These are phyloP conservation scores for Nestor notabilis DNA, from an alignment of 2,113 vertebrate species.

Conservation along the genomic window DNA sequence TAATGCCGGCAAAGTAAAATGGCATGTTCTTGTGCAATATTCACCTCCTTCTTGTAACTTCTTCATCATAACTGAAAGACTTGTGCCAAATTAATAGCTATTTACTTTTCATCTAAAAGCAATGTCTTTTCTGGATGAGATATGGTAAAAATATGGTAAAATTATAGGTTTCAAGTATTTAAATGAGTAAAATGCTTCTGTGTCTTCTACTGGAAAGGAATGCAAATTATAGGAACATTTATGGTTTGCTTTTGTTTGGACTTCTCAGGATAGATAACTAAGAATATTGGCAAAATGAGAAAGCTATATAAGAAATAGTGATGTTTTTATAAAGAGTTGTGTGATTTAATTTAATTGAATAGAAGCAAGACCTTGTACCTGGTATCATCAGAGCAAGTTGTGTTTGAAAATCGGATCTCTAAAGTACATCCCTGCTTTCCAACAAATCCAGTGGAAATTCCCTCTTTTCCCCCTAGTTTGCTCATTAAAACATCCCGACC, in stretches of 20 bases:
- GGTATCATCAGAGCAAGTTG: background rate
- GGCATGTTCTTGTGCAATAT: background rate
- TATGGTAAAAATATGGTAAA: background rate
- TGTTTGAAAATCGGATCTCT: background rate
- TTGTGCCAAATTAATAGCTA: background rate
- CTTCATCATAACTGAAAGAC: background rate
- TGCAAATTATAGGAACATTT: background rate
- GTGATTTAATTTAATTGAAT: background rate
- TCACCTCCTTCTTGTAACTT: background rate
- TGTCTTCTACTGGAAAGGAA: background rate
- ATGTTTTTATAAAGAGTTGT: background rate
- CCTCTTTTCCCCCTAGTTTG: background rate
- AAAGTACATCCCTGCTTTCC: background rate
- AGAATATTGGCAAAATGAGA: background rate
- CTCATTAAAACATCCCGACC: background rate
- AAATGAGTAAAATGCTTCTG: background rate
- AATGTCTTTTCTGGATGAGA: background rate
- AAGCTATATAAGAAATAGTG: background rate
- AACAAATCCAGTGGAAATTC: background rate
- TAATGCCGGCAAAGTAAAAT: background rate
- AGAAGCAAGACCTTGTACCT: background rate
- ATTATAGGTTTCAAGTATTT: background rate
- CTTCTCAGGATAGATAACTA: background rate
- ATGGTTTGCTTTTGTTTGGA: background rate
- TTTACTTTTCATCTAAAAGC: background rate